Evolutionary conservation across 1,140 invertebrate genomes (phyloP).

Genomic region (Hirudo medicinalis): DNA sequence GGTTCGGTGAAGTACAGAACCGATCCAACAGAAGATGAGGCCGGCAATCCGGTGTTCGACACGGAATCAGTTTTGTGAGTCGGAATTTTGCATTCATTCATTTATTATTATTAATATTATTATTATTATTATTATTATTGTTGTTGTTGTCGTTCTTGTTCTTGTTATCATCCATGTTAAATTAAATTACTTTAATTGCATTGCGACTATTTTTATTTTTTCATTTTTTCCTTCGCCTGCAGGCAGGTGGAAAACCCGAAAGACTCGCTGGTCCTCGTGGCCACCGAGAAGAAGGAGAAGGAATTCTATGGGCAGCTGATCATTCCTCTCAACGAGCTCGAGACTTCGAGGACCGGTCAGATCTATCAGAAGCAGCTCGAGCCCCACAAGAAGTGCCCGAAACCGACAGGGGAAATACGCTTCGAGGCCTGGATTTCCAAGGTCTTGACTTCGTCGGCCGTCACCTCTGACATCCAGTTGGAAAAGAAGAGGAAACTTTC

Average conservation of each 20-base stretch:
- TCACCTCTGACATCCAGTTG: neutral
- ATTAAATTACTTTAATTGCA: too few relatives aligned
- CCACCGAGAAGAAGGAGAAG: neutral
- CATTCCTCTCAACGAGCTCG: conserved; percentile 24
- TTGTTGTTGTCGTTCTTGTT: too few relatives aligned
- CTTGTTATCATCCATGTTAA: too few relatives aligned
- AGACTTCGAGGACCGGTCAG: conserved; percentile 28
- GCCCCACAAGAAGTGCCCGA: conserved; percentile 34
- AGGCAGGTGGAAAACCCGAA: conserved; percentile 6
- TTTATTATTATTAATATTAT: too few relatives aligned
- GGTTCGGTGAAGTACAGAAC: conserved; percentile 35
- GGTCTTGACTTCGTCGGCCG: neutral
- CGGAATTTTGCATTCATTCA: too few relatives aligned
- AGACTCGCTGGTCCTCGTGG: neutral
- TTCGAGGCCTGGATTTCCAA: conserved; percentile 34
- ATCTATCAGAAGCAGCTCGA: conserved; percentile 27
- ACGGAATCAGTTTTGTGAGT: conserved; percentile 37
- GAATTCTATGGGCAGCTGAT: neutral
- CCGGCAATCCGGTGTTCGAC: conserved; percentile 35
- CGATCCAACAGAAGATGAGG: conserved; percentile 30
- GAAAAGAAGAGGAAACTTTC: neutral
- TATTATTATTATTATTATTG: too few relatives aligned
- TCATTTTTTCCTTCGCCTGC: neutral
- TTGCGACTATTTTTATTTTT: neutral
- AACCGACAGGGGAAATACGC: conserved; percentile 32